Evolutionary conservation across 1,140 invertebrate species (phyloP).

Genomic region (Zaprionus ornatus): DNA sequence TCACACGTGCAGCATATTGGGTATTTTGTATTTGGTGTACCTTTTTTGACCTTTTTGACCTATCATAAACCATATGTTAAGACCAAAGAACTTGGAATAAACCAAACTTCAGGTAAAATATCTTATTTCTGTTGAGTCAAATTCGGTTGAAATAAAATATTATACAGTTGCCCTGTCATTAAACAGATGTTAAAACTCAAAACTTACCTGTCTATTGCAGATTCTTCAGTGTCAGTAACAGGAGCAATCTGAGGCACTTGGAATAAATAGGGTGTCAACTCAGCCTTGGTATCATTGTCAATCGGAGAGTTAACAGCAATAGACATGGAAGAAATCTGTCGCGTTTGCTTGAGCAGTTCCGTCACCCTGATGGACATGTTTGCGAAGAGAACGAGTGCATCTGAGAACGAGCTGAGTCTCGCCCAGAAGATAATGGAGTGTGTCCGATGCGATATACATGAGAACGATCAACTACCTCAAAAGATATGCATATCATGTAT

Average conservation of each 20-base stretch:
- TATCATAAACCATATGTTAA: no score
- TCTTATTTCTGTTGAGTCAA: no score
- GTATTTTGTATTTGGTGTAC: no score
- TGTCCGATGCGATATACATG: not conserved
- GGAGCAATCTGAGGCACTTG: not conserved
- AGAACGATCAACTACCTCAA: not conserved
- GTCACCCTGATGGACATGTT: conserved; percentile 6
- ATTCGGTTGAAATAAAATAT: not conserved
- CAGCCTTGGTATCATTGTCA: not conserved
- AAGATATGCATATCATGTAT: conserved; percentile 10
- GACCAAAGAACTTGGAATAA: no score
- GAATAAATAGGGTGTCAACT: not conserved
- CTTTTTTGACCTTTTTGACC: no score
- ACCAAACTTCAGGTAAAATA: no score
- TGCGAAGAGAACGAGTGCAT: not conserved
- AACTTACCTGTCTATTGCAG: not conserved
- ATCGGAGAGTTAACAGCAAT: not conserved
- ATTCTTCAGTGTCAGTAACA: not conserved
- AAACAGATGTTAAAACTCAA: not conserved
- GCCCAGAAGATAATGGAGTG: not conserved
- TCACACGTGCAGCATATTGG: no score
- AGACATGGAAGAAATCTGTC: not conserved
- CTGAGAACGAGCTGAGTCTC: not conserved
- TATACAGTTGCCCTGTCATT: not conserved
- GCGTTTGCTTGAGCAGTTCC: not conserved